Percentiles rank a stretch among this genome's conserved stretches.
Evolutionary conservation across 2,797 vertebrate genomes (phyloP).

Genomic region (Orientallactaga sibirica): DNA sequence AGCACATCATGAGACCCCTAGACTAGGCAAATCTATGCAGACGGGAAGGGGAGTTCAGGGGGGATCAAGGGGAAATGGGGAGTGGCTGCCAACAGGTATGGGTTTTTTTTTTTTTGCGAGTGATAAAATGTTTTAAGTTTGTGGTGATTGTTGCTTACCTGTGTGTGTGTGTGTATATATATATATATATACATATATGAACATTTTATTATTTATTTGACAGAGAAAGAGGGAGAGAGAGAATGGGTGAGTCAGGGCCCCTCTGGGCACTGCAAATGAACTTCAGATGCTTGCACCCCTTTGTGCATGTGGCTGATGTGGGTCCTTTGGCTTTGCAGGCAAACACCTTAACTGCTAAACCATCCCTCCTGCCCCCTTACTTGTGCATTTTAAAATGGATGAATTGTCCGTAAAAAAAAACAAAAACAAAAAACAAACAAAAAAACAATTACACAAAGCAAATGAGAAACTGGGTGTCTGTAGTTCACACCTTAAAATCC

Average conservation of each 20-base stretch:
- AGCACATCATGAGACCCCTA: not conserved
- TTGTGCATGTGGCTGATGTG: no score
- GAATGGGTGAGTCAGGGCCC: no score
- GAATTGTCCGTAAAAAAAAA: not conserved
- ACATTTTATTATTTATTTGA: no score
- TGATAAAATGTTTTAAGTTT: constrained; percentile 42
- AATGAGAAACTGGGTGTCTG: no score
- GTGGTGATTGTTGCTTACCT: not conserved
- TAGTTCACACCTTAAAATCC: not conserved
- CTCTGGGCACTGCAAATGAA: no score
- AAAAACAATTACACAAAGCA: not conserved
- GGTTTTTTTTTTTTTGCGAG: not conserved
- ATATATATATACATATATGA: no score
- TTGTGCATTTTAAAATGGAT: not conserved
- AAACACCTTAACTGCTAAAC: not conserved
- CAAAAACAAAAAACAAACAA: no score
- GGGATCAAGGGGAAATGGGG: not conserved
- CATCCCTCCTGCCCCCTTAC: no score
- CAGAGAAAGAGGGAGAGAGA: no score
- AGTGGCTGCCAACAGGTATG: not conserved
- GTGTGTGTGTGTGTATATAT: no score
- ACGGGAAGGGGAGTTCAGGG: not conserved
- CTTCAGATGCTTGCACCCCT: no score
- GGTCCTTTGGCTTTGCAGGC: no score
- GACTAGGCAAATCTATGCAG: not conserved